Evolutionary conservation across 2,113 vertebrate species (phyloP).

Genomic region (Talpa occidentalis): DNA sequence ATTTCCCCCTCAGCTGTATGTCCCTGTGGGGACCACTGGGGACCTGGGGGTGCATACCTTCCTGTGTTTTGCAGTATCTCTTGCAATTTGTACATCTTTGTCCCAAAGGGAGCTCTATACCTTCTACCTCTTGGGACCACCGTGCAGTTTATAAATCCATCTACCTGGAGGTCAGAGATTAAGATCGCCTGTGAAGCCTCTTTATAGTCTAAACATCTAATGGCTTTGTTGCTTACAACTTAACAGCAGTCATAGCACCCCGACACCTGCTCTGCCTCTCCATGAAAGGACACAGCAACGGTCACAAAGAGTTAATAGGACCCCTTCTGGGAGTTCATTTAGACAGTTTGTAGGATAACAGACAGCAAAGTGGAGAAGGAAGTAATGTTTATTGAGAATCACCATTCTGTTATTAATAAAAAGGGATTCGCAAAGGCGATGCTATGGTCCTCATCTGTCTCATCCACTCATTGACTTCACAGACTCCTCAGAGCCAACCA

Average conservation of each 20-base stretch:
- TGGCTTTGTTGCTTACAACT: neutral
- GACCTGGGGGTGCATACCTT: fast-evolving
- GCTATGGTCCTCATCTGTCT: neutral
- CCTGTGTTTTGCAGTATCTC: neutral
- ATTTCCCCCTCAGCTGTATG: fast-evolving
- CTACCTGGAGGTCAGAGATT: neutral
- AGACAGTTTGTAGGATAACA: slow-evolving; percentile 21
- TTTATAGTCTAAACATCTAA: neutral
- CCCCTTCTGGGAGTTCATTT: slow-evolving; percentile 49
- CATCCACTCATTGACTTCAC: neutral
- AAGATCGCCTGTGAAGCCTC: neutral
- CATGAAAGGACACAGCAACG: neutral
- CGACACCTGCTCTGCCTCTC: neutral
- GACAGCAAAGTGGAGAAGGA: slow-evolving; percentile 50
- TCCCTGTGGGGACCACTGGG: neutral
- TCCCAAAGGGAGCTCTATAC: neutral
- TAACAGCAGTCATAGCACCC: neutral
- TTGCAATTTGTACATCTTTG: neutral
- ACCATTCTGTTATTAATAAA: slow-evolving; percentile 38
- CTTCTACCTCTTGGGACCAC: neutral
- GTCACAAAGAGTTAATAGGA: slow-evolving; percentile 41
- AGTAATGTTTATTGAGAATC: slow-evolving; percentile 37
- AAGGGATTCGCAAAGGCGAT: neutral
- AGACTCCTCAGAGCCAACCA: neutral
- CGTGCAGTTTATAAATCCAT: neutral